Percentiles rank a stretch among this genome's conserved stretches.
Evolutionary conservation across 2,888 invertebrate species (phyloP).

Genomic region (Zhuqinia jingwanae): DNA sequence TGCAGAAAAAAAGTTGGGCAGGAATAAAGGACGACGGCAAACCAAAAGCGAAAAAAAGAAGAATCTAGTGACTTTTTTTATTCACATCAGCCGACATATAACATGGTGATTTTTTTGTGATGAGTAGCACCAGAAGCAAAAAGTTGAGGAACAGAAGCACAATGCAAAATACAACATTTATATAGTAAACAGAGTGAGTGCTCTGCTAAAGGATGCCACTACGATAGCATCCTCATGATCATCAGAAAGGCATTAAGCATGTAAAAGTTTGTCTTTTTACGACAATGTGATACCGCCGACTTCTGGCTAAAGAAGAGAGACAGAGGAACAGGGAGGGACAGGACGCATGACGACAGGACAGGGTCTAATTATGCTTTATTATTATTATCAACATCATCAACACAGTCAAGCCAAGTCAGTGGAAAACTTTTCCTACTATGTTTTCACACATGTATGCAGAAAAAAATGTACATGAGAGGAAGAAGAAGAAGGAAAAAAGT

Average conservation of each 20-base stretch:
- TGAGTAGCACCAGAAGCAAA: not conserved
- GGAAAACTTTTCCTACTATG: constrained; percentile 50
- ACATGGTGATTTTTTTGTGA: not conserved
- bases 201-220: not conserved
- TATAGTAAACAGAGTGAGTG: not conserved
- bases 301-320: constrained; percentile 16
- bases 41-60: constrained; percentile 16
- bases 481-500: not conserved
- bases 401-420: constrained; percentile 11
- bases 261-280: constrained; percentile 23
- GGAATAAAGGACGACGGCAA: constrained; percentile 19
- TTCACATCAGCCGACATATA: not conserved
- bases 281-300: not conserved
- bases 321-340: too few species aligned
- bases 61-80: not conserved
- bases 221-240: constrained; percentile 45
- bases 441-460: not conserved
- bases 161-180: constrained; percentile 25
- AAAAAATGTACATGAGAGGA: not conserved
- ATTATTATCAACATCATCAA: constrained; percentile 49
- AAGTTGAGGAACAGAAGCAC: not conserved
- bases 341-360: constrained; percentile 51
- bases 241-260: constrained; percentile 43
- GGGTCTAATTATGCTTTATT: constrained; percentile 64
- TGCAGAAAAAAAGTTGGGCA: constrained; percentile 8